Conservation (phyloP, 2,888 invertebrate genomes). For the Mycalesis mineus region DNA sequence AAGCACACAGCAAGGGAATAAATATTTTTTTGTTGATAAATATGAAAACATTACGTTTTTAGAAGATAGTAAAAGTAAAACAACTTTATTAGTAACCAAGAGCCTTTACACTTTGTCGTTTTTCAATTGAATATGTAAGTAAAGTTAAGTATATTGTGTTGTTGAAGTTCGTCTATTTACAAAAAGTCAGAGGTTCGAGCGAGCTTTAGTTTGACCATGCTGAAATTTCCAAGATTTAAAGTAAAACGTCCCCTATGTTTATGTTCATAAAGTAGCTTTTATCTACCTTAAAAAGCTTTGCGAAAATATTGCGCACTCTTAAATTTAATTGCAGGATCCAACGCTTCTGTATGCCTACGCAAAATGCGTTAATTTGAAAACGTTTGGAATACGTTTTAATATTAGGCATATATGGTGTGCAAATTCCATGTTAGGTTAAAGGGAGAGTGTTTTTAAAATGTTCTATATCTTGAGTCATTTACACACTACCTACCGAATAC, state of each 20-base stretch:
- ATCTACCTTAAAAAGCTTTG: slow-evolving; percentile 14
- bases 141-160: no score
- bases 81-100: no score
- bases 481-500: no score
- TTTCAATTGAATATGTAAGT: no score
- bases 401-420: slow-evolving; percentile 58
- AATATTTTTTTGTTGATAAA: no score
- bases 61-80: no score
- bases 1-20: no score
- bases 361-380: slow-evolving; percentile 67
- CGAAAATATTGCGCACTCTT: slow-evolving; percentile 38
- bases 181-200: slow-evolving; percentile 38
- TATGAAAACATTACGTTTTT: no score
- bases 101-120: no score
- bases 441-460: slow-evolving; percentile 28
- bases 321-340: slow-evolving; percentile 66
- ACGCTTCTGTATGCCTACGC: slow-evolving; percentile 48
- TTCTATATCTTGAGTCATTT: slow-evolving; percentile 2
- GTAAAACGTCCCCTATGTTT: slow-evolving; percentile 23
- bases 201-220: slow-evolving; percentile 43
- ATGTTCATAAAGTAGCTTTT: slow-evolving; percentile 4
- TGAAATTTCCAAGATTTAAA: slow-evolving; percentile 17
- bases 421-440: slow-evolving; percentile 31
- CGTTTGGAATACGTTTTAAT: slow-evolving; percentile 51
- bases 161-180: no score